Conservation (phyloP, 2,113 vertebrate genomes). For the Pseudolaguvia tuberculata region DNA sequence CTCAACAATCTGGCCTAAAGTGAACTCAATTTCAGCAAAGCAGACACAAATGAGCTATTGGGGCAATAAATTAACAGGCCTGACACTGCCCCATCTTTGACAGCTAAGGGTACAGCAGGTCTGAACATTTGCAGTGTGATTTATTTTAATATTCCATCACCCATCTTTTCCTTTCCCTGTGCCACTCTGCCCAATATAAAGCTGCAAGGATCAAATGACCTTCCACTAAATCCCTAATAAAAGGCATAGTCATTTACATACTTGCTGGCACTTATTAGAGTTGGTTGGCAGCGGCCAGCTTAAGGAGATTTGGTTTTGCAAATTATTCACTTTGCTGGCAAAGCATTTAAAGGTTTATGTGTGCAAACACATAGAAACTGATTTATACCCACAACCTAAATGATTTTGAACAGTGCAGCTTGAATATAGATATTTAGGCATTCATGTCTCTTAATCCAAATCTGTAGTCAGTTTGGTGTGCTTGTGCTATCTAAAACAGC, state of each 20-base stretch:
- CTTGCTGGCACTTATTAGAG: constrained; percentile 59
- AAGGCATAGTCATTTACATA: constrained; percentile 60
- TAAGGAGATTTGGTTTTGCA: constrained; percentile 48
- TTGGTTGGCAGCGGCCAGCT: constrained; percentile 42
- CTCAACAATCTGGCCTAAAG: neutral
- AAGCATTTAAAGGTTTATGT: neutral
- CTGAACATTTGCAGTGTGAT: constrained; percentile 45
- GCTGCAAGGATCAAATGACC: constrained; percentile 60
- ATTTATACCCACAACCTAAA: neutral
- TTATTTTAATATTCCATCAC: constrained; percentile 52
- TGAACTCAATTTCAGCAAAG: constrained; percentile 42
- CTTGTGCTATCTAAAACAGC: too few relatives aligned
- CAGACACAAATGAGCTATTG: constrained; percentile 41
- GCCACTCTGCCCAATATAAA: constrained; percentile 43
- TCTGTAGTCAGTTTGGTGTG: too few relatives aligned
- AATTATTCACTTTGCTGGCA: constrained; percentile 20
- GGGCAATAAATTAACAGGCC: constrained; percentile 22
- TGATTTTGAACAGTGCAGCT: neutral
- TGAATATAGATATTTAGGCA: neutral
- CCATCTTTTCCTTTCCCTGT: constrained; percentile 50
- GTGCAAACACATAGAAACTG: neutral
- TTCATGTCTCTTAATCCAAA: neutral
- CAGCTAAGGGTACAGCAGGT: constrained; percentile 47
- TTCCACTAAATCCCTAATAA: constrained; percentile 53
- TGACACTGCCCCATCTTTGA: constrained; percentile 18